Evolutionary conservation across 2,113 vertebrate genomes (phyloP).

Genomic region (Leptosomus discolor): DNA sequence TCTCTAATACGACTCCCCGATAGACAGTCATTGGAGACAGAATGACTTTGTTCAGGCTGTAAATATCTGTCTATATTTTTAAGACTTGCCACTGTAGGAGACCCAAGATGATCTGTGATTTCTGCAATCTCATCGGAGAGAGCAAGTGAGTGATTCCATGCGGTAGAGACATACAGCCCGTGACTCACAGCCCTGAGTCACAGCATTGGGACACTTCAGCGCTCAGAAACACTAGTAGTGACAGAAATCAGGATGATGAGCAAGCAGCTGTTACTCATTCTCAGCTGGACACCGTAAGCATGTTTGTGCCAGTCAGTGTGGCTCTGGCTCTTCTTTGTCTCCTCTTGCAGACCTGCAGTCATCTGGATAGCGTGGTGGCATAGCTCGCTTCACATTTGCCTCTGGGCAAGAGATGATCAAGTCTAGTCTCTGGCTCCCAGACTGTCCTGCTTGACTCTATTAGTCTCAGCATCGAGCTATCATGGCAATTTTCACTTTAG

Average conservation of each 20-base stretch:
- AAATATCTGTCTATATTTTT: constrained; percentile 33
- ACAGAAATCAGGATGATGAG: constrained; percentile 62
- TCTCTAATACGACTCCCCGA: not conserved
- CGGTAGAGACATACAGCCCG: constrained; percentile 30
- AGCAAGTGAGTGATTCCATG: constrained; percentile 50
- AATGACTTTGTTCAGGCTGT: constrained; percentile 3
- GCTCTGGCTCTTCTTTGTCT: constrained; percentile 37
- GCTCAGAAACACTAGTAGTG: constrained; percentile 51
- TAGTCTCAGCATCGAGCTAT: constrained; percentile 7
- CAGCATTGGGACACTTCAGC: constrained; percentile 40
- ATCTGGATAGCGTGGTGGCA: constrained; percentile 15
- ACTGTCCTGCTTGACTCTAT: constrained; percentile 22
- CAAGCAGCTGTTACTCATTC: constrained; percentile 68
- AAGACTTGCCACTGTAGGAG: not conserved
- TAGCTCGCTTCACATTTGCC: constrained; percentile 33
- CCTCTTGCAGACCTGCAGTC: constrained; percentile 48
- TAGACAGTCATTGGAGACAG: not conserved
- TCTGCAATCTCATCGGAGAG: constrained; percentile 55
- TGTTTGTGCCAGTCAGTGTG: constrained; percentile 34
- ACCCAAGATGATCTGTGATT: constrained; percentile 48
- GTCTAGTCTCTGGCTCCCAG: constrained; percentile 15
- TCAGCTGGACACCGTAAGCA: constrained; percentile 59
- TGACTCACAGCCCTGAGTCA: constrained; percentile 71
- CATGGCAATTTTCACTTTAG: constrained; percentile 18
- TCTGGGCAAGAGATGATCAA: constrained; percentile 38